Conservation (phyloP, 2,113 vertebrate species). For the Microcebus lehilahytsara region DNA sequence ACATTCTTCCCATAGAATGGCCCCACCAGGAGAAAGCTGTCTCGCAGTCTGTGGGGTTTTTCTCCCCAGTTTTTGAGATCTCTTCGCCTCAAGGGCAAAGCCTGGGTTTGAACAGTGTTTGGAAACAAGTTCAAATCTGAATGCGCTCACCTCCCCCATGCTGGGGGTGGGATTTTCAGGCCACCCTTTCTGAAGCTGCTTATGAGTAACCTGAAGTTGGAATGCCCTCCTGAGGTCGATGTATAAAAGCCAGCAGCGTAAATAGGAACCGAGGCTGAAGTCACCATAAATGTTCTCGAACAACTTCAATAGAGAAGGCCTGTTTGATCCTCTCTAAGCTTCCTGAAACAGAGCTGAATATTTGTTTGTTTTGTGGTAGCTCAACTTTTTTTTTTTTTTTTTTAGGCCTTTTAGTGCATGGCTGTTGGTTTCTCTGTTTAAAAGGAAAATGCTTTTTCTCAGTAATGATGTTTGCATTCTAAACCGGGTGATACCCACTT, state of each 20-base stretch:
- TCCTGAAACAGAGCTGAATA: slow-evolving; percentile 65
- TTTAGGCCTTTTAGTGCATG: neutral
- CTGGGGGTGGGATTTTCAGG: neutral
- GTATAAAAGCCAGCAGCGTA: slow-evolving; percentile 50
- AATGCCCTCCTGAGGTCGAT: slow-evolving; percentile 69
- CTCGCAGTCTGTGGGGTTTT: neutral
- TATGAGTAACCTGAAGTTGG: slow-evolving; percentile 61
- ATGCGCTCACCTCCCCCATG: neutral
- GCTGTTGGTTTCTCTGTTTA: slow-evolving; percentile 64
- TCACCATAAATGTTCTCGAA: slow-evolving; percentile 45
- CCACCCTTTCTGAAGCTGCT: slow-evolving; percentile 3
- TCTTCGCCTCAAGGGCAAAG: neutral
- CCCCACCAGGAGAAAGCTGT: neutral
- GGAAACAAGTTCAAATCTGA: slow-evolving; percentile 4
- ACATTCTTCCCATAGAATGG: neutral
- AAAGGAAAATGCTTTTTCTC: slow-evolving; percentile 69
- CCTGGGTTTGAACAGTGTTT: neutral
- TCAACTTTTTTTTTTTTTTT: neutral
- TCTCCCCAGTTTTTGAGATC: neutral
- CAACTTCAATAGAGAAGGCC: slow-evolving; percentile 49
- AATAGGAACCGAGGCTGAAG: slow-evolving; percentile 38
- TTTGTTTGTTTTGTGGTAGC: slow-evolving; percentile 74
- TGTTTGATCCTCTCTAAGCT: slow-evolving; percentile 68
- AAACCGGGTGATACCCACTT: slow-evolving; percentile 38
- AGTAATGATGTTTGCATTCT: slow-evolving; percentile 13